Conservation (phyloP, 2,888 invertebrate genomes). For the Cremastinae sp. region DNA sequence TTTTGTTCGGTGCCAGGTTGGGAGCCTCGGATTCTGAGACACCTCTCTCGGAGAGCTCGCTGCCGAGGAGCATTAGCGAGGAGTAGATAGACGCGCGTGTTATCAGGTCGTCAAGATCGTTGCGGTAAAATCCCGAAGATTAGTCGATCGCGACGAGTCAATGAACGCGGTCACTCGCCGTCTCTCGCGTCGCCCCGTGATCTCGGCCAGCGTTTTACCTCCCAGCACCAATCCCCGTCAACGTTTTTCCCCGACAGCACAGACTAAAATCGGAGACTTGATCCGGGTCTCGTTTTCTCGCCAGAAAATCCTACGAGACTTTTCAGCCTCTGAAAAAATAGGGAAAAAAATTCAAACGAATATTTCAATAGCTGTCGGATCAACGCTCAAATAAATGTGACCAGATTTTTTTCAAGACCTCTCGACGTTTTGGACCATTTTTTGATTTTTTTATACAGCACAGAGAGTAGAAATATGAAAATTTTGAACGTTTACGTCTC, state of each 20-base stretch:
- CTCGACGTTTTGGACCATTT: too few species aligned
- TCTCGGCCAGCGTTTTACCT: not conserved
- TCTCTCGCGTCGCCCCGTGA: constrained; percentile 3
- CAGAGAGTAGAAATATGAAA: too few species aligned
- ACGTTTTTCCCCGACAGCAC: constrained; percentile 18
- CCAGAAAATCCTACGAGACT: not conserved
- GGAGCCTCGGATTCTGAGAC: constrained; percentile 41
- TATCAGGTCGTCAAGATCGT: constrained; percentile 55
- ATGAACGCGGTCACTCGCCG: constrained; percentile 50
- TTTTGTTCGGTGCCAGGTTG: constrained; percentile 14
- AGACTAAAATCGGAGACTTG: constrained; percentile 47
- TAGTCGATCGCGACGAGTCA: constrained; percentile 58
- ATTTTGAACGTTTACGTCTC: too few species aligned
- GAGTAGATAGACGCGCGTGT: not conserved
- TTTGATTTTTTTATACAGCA: too few species aligned
- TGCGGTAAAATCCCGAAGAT: constrained; percentile 45
- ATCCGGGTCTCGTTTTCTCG: constrained; percentile 37
- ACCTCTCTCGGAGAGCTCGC: not conserved
- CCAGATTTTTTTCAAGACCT: too few species aligned
- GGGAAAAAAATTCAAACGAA: constrained; percentile 29
- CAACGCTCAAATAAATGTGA: too few species aligned
- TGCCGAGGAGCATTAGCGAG: not conserved
- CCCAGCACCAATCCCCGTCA: not conserved
- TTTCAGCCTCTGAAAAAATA: not conserved
- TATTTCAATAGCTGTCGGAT: too few species aligned